Conservation (phyloP, 2,113 vertebrate genomes). For the Amblyopsis rosae region DNA sequence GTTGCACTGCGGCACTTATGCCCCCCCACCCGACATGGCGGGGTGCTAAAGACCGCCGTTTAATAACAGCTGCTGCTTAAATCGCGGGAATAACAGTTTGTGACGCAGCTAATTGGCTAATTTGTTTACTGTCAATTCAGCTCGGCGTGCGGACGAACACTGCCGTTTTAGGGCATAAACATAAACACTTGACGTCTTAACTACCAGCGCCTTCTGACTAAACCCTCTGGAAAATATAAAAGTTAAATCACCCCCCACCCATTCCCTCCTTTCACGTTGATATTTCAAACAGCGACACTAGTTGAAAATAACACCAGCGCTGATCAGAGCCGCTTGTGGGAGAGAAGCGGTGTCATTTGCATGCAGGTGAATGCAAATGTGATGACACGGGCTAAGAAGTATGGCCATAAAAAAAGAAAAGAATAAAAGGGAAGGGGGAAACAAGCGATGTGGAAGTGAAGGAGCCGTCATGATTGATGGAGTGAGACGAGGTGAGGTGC, state of each 20-base stretch:
- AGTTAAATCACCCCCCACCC: constrained; percentile 33
- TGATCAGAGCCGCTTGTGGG: constrained; percentile 64
- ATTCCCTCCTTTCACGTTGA: constrained; percentile 48
- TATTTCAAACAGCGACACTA: constrained; percentile 61
- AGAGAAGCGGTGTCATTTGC: constrained; percentile 63
- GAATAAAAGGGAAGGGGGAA: constrained; percentile 29
- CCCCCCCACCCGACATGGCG: constrained; percentile 22
- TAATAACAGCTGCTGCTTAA: constrained; percentile 68
- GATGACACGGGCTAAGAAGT: constrained; percentile 69
- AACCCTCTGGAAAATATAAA: constrained; percentile 57
- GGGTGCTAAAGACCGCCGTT: constrained; percentile 57
- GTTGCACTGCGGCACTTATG: not conserved
- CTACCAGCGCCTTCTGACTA: constrained; percentile 46
- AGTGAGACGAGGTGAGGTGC: constrained; percentile 67
- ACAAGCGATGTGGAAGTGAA: constrained; percentile 66
- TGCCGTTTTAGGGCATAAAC: constrained; percentile 35
- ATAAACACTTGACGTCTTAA: constrained; percentile 53
- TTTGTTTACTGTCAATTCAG: constrained; percentile 62
- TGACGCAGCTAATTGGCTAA: constrained; percentile 61
- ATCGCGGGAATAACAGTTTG: constrained; percentile 62
- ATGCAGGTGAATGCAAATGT: constrained; percentile 67
- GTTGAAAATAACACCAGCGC: constrained; percentile 63
- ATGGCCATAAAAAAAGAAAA: constrained; percentile 52
- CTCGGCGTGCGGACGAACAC: constrained; percentile 53
- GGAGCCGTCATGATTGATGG: constrained; percentile 72